Evolutionary conservation across 2,113 vertebrate genomes (phyloP).

Genomic region (Phoxinus phoxinus): DNA sequence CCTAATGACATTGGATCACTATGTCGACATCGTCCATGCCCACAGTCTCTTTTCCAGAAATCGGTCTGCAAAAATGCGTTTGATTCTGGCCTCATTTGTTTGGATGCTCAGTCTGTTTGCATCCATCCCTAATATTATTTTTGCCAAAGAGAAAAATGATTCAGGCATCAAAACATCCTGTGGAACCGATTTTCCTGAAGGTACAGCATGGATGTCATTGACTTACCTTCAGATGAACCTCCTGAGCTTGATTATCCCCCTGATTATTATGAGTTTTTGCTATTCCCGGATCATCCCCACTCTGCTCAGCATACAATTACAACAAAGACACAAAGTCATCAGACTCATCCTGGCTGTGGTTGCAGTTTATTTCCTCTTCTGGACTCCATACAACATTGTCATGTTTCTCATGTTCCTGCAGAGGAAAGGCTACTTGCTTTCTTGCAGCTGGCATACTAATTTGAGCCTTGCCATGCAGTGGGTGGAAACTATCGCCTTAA

Average conservation of each 20-base stretch:
- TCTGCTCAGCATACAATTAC: slow-evolving; percentile 75
- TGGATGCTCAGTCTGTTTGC: slow-evolving; percentile 74
- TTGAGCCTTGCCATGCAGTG: slow-evolving; percentile 50
- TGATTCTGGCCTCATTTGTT: slow-evolving; percentile 54
- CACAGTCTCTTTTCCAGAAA: slow-evolving; percentile 63
- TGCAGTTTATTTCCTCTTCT: slow-evolving; percentile 81
- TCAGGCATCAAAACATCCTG: slow-evolving; percentile 52
- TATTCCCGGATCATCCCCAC: slow-evolving; percentile 81
- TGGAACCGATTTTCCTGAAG: slow-evolving; percentile 11
- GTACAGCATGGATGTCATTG: slow-evolving; percentile 66
- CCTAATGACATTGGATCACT: slow-evolving; percentile 87
- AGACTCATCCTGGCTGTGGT: slow-evolving; percentile 81
- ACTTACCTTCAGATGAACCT: slow-evolving; percentile 73
- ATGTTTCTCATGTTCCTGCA: slow-evolving; percentile 60
- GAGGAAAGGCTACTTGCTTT: accelerated
- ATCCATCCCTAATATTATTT: slow-evolving; percentile 72
- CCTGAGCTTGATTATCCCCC: slow-evolving; percentile 83
- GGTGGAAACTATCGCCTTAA: slow-evolving; percentile 69
- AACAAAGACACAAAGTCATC: slow-evolving; percentile 79
- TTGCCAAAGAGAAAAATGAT: slow-evolving; percentile 64
- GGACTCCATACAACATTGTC: slow-evolving; percentile 82
- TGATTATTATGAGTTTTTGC: slow-evolving; percentile 79
- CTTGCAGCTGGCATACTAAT: not conserved
- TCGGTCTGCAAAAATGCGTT: slow-evolving; percentile 69
- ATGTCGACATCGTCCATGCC: slow-evolving; percentile 79